Evolutionary conservation across 1,140 invertebrate genomes (phyloP), one percentile per base, ranked within the genome.

Genomic region (Ceratoteleas bidentatus): DNA sequence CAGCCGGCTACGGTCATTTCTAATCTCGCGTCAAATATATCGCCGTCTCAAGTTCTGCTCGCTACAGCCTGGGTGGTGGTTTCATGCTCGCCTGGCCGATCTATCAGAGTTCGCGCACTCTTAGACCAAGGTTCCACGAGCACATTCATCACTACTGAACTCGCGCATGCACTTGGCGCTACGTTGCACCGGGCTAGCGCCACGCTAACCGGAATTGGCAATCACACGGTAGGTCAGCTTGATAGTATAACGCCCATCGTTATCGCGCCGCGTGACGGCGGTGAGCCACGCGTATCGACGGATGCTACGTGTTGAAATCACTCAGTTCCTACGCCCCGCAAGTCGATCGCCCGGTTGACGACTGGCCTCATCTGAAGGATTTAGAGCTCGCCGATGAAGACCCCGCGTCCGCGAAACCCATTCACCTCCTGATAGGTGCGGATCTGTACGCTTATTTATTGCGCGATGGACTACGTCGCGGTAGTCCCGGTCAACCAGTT

Each of bases 41-140:
- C 24, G 11, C 50, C 50, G 6, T 32, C 15, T 16, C 13, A 32
- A 32, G 50, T 52, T 1, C 10, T 52, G 3, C 11, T 32, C 8
- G 50, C 50, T 2, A 52, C 50, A 33, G 50, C 50, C 24, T 52
- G 50, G 16, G 50, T 52, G 16, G 11, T 11, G 24, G 50, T 52
- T 32, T 32, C 24, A 6, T 15, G 47, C 9, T 6, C 13, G 9
- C 5, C 13, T 4, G 3, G 47, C 24, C 7, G 14, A 50, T 50
- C 47, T 11, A 24, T 11, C 9, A 52, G 33, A 32, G 50, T 52
- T 4, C 16, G 50, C 6, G 50, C 50, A 32, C 9, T 52, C 0
- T 11, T 52, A 8, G 50, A 52, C n/a, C 50, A 52, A 33, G 50
- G 50, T 8, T 32, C 50, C 7, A 52, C 50, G 2, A 15, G 11